These are phyloP conservation scores for Megaceryle maxima DNA, from an alignment of 2,113 vertebrate species.

Conservation along the genomic window DNA sequence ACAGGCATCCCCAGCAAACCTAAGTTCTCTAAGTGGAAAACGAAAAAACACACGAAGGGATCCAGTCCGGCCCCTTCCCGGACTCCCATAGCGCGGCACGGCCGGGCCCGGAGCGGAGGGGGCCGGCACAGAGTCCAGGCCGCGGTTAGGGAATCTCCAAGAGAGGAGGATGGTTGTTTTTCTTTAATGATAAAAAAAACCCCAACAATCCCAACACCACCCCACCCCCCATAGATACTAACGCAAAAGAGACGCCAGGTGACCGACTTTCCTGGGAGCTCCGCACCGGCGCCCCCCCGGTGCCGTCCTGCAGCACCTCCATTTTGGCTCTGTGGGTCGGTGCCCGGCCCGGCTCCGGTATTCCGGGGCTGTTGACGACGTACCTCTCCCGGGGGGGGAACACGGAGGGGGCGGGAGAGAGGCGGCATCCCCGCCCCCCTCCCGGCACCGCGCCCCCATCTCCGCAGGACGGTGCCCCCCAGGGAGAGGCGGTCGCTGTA, in stretches of 20 bases:
- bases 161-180: neutral
- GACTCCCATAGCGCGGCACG: neutral
- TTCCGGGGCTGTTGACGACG: neutral
- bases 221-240: neutral
- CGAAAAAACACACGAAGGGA: neutral
- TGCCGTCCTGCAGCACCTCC: constrained; percentile 23
- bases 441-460: neutral
- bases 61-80: neutral
- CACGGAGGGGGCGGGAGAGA: neutral
- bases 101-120: neutral
- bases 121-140: neutral
- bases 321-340: neutral
- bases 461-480: constrained; percentile 40
- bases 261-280: neutral
- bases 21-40: neutral
- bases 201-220: too few species aligned
- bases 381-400: neutral
- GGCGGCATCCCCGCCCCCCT: constrained; percentile 24
- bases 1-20: neutral
- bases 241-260: neutral
- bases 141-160: neutral
- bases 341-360: neutral
- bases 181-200: neutral
- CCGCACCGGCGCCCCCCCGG: neutral
- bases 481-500: constrained; percentile 59